Evolutionary conservation across 2,888 invertebrate genomes (phyloP).

Genomic region (Caenorhabditis sp.): DNA sequence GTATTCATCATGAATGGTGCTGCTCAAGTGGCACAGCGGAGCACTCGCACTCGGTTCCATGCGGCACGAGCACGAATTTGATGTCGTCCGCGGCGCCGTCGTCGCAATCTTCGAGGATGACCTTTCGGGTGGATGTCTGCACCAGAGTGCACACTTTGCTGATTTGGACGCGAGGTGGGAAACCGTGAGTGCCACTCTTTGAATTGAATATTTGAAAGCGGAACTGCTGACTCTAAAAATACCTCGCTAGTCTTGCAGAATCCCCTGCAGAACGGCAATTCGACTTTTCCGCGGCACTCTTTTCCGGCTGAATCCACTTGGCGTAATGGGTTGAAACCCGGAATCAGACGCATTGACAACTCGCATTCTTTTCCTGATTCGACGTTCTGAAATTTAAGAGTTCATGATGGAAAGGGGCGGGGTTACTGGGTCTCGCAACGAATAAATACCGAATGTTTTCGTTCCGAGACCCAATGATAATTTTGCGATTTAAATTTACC

Average conservation of each 20-base stretch:
- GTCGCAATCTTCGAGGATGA: slow-evolving; percentile 64
- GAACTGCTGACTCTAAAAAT: background rate
- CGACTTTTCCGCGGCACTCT: slow-evolving; percentile 66
- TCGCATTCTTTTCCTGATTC: slow-evolving; percentile 61
- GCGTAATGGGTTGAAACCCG: slow-evolving; percentile 61
- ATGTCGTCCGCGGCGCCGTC: slow-evolving; percentile 64
- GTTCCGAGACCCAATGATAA: no score
- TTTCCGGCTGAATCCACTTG: slow-evolving; percentile 48
- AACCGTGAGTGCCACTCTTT: slow-evolving; percentile 69
- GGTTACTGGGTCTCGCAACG: no score
- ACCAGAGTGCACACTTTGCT: slow-evolving; percentile 68
- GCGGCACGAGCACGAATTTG: slow-evolving; percentile 60
- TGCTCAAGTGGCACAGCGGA: slow-evolving; percentile 63
- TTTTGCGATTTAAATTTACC: no score
- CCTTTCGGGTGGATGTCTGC: slow-evolving; percentile 59
- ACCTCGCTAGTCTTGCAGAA: slow-evolving; percentile 72
- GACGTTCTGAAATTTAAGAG: slow-evolving; percentile 22
- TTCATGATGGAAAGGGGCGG: no score
- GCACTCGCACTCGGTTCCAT: slow-evolving; percentile 66
- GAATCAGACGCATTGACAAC: slow-evolving; percentile 58
- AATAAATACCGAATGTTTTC: no score
- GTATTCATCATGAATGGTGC: slow-evolving; percentile 32
- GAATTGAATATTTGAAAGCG: slow-evolving; percentile 1
- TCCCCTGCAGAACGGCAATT: slow-evolving; percentile 69
- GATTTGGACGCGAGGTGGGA: slow-evolving; percentile 65